A percentile compares a stretch with the other conserved stretches of the same genome.
These are phyloP conservation scores for Athrips mouffetella DNA, from an alignment of 2,888 invertebrate genomes.

Conservation along the genomic window DNA sequence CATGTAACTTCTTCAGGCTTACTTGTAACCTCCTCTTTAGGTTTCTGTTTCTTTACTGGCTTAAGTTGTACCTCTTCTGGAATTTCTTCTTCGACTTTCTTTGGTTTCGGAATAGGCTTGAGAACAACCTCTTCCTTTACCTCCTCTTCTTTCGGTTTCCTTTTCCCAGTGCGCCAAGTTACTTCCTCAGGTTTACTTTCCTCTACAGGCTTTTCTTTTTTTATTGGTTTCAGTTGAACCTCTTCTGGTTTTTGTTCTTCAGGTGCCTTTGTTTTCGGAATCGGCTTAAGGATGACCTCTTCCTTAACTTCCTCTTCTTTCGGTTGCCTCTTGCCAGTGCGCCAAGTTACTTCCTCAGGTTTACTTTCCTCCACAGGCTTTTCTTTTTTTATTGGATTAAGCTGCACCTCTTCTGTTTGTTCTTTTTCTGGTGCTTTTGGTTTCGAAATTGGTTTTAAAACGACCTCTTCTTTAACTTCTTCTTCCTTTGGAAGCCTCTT, in stretches of 20 bases:
- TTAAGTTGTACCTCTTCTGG: slow-evolving; percentile 45
- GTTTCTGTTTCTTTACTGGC: slow-evolving; percentile 35
- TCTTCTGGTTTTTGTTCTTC: slow-evolving; percentile 52
- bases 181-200: slow-evolving; percentile 46
- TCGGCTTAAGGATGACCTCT: slow-evolving; percentile 42
- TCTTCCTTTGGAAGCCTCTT: slow-evolving; percentile 32
- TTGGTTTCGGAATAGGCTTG: slow-evolving; percentile 37
- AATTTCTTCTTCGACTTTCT: slow-evolving; percentile 35
- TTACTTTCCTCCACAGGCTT: slow-evolving; percentile 30
- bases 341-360: slow-evolving; percentile 40
- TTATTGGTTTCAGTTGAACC: slow-evolving; percentile 50
- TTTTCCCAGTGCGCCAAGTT: slow-evolving; percentile 39
- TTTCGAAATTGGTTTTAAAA: slow-evolving; percentile 40
- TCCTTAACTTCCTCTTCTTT: slow-evolving; percentile 41
- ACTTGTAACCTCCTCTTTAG: too few species aligned
- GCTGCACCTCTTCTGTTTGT: slow-evolving; percentile 37
- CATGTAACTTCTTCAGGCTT: slow-evolving; percentile 47
- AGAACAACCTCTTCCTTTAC: slow-evolving; percentile 30
- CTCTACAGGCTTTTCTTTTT: slow-evolving; percentile 30
- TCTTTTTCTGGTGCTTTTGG: slow-evolving; percentile 39
- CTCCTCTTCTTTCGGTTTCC: slow-evolving; percentile 36
- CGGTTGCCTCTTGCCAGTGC: slow-evolving; percentile 30
- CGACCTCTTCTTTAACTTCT: slow-evolving; percentile 45
- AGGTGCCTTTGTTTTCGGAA: slow-evolving; percentile 34
- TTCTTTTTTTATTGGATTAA: slow-evolving; percentile 41